Conservation (phyloP, 2,113 vertebrate species). For the Peromyscus californicus region DNA sequence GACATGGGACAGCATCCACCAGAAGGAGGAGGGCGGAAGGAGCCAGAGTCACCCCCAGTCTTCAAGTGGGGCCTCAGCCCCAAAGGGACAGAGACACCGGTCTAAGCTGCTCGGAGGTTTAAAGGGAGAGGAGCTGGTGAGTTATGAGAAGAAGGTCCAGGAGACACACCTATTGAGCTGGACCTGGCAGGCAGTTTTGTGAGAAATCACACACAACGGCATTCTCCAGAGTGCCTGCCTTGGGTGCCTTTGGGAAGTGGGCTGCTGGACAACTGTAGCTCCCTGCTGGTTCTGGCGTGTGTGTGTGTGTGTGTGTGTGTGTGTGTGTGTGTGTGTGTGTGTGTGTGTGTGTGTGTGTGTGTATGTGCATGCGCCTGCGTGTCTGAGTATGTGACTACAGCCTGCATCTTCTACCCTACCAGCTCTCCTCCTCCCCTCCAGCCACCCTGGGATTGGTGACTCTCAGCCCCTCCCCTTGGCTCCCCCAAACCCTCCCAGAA, state of each 20-base stretch:
- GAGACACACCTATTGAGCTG: neutral
- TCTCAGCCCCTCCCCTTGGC: slow-evolving; percentile 78
- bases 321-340: neutral
- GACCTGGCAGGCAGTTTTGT: neutral
- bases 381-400: slow-evolving; percentile 42
- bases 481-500: slow-evolving; percentile 82
- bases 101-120: neutral
- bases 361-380: neutral
- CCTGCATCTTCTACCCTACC: neutral
- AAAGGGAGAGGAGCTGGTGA: slow-evolving; percentile 33
- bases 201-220: neutral
- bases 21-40: neutral
- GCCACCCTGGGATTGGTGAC: slow-evolving; percentile 81
- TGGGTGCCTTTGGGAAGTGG: slow-evolving; percentile 8
- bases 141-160: neutral
- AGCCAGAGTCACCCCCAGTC: neutral
- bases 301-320: neutral
- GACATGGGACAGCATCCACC: neutral
- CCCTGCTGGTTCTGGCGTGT: neutral
- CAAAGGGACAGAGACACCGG: neutral
- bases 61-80: neutral
- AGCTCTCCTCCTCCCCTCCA: slow-evolving; percentile 53
- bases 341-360: neutral
- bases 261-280: slow-evolving; percentile 24
- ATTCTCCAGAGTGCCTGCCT: neutral